These are phyloP conservation scores for Hydrolagus colliei DNA, from an alignment of 2,797 vertebrate genomes.

Conservation along the genomic window DNA sequence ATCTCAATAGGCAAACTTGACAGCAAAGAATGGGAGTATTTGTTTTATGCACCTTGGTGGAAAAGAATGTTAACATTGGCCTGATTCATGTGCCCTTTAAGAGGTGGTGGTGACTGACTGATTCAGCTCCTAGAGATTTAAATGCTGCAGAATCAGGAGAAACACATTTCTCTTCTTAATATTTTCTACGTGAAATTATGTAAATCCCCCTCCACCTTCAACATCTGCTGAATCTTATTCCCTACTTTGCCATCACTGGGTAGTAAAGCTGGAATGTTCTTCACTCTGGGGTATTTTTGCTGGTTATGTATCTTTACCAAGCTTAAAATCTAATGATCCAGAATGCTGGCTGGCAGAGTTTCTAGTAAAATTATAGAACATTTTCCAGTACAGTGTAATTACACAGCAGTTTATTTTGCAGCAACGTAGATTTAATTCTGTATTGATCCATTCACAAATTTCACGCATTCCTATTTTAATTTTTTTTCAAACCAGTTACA, in stretches of 20 bases:
- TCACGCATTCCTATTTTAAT: too few relatives aligned
- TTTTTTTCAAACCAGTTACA: not conserved
- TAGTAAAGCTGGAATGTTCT: not conserved
- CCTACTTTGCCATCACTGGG: too few relatives aligned
- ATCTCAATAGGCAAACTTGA: too few relatives aligned
- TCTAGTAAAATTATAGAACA: too few relatives aligned
- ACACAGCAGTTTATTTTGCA: not conserved
- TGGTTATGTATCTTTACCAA: constrained; percentile 4
- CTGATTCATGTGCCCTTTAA: too few relatives aligned
- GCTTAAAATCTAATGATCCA: not conserved
- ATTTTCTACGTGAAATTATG: not conserved
- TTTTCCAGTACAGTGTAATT: too few relatives aligned
- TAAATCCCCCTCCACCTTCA: not conserved
- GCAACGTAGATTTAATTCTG: not conserved
- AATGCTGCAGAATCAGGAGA: not conserved
- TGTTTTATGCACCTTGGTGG: too few relatives aligned
- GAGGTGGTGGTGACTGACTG: not conserved
- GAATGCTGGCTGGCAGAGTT: not conserved
- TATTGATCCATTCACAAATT: not conserved
- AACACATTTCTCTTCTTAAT: not conserved
- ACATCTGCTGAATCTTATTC: not conserved
- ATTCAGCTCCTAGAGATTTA: not conserved
- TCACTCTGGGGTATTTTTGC: not conserved
- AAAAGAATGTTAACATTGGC: too few relatives aligned
- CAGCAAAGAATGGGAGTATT: too few relatives aligned